phyloP scores from a whole-genome alignment of 2,797 vertebrate species.

The Enteromius treurensis region DNA sequence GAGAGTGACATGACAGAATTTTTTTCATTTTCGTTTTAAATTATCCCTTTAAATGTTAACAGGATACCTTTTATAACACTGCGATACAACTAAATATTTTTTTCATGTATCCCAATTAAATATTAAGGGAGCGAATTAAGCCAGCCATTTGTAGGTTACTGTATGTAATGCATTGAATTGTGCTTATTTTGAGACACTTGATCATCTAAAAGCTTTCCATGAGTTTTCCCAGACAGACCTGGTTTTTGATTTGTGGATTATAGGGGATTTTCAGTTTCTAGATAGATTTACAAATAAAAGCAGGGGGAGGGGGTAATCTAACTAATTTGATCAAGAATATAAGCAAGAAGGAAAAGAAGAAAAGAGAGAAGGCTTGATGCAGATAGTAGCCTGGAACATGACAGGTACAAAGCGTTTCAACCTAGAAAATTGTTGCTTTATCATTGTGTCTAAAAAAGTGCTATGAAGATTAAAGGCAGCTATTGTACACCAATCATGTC shows the following conservation, averaged over 20 bases:
- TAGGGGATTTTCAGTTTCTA: slow-evolving; percentile 62
- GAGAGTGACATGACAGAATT: background rate
- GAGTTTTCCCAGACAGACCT: slow-evolving; percentile 47
- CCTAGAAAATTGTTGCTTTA: background rate
- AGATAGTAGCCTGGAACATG: slow-evolving; percentile 7
- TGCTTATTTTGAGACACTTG: slow-evolving; percentile 13
- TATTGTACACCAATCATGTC: slow-evolving; percentile 6
- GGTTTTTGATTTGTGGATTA: slow-evolving; percentile 67
- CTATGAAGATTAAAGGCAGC: background rate
- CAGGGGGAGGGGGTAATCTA: slow-evolving; percentile 48
- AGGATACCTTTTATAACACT: background rate
- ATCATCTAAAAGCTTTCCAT: slow-evolving; percentile 33
- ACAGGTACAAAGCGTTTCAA: background rate
- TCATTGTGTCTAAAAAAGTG: background rate
- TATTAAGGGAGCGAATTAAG: background rate
- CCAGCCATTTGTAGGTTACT: background rate
- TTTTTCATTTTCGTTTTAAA: background rate
- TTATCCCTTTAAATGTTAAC: background rate
- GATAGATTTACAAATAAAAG: slow-evolving; percentile 57
- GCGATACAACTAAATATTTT: background rate
- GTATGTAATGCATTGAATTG: background rate
- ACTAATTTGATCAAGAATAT: slow-evolving; percentile 28
- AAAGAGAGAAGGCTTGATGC: slow-evolving; percentile 17
- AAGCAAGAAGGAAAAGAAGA: slow-evolving; percentile 48
- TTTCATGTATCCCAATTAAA: background rate